Evolutionary conservation across 1,140 invertebrate species (phyloP), one percentile per base, ranked within the genome.

Genomic region (Helicoverpa armigera): DNA sequence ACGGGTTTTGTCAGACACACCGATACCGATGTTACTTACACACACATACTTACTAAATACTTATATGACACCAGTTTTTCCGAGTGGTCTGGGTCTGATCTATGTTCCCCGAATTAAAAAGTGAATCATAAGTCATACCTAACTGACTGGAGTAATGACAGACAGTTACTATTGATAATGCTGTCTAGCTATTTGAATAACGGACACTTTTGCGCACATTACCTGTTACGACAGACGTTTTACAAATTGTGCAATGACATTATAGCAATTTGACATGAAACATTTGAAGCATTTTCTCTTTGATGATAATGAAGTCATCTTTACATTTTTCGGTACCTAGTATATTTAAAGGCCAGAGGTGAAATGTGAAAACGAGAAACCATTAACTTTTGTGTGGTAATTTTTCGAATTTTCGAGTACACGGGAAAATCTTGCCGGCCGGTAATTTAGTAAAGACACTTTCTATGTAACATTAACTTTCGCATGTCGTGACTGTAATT

Each of bases 141-240:
- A 18, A 18, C 67, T 16, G 67, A 23, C 48, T 29, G 18, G 2
- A 69, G 11, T 50, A 70, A 70, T 48, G 53, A 35, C n/a, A 2
- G 61, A n/a, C 61, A 14, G 31, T 70, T 29, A 29, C 50, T 18
- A 11, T 18, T 16, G 43, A 16, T 16, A 18, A 18, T 48, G 12
- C 1, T 0, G 5, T 2, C 35, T 3, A 16, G n/a, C 43, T 43
- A 18, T 70, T 70, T 16, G 29, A 53, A 51, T 70, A 70, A 70
- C 67, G 67, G 67, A 23, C 50, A 70, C 63, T 48, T 23, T 69
- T 50, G 50, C n/a, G 11, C 2, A 51, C 43, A 70, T 70, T 53
- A 70, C 67, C 63, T 23, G 50, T 70, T 70, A 53, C 16, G 50
- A 35, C 67, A 70, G 50, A 65, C 61, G 9, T 65, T 69, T 51